Evolutionary conservation across 2,113 vertebrate species (phyloP).

Genomic region (Pithys albifrons): DNA sequence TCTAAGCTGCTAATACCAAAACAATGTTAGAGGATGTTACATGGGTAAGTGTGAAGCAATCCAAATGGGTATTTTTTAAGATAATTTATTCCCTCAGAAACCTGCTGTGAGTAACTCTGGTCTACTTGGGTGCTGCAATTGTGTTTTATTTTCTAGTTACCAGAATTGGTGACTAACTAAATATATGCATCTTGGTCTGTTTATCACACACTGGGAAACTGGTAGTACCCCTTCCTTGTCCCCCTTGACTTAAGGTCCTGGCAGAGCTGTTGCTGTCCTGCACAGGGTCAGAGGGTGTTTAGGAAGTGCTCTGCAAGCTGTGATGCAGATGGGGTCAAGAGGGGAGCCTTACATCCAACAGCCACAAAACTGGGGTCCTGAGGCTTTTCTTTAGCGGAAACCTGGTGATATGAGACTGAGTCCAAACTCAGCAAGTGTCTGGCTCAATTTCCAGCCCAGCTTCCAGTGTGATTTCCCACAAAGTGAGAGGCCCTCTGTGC

Average conservation of each 20-base stretch:
- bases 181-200: background rate
- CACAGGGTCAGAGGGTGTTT: background rate
- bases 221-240: background rate
- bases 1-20: conserved; percentile 21
- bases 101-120: background rate
- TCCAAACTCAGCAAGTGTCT: background rate
- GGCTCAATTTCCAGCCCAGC: background rate
- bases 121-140: background rate
- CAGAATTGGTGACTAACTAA: background rate
- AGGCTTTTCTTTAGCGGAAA: background rate
- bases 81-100: background rate
- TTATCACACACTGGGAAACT: accelerated
- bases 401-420: background rate
- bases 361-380: background rate
- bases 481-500: background rate
- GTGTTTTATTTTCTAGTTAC: background rate
- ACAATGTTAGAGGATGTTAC: background rate
- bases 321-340: background rate
- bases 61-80: background rate
- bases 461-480: background rate
- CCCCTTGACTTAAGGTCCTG: background rate
- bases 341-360: background rate
- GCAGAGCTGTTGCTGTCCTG: background rate
- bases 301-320: background rate
- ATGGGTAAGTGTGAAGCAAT: background rate